These are phyloP conservation scores for Archips xylosteana DNA, from an alignment of 2,888 invertebrate genomes.

Conservation along the genomic window DNA sequence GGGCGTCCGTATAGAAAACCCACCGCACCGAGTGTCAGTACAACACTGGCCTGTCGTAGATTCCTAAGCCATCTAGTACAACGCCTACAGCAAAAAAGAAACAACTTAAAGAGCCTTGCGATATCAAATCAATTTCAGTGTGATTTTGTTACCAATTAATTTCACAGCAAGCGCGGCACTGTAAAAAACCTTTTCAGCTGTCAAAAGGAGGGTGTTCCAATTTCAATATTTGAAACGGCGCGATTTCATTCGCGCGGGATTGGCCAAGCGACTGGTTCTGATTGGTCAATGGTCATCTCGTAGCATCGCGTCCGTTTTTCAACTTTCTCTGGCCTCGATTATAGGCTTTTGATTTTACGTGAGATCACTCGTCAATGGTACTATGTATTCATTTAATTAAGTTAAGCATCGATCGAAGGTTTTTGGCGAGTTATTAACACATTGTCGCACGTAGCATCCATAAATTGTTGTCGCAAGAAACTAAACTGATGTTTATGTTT, in stretches of 20 bases:
- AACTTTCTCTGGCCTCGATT: constrained; percentile 82
- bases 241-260: constrained; percentile 45
- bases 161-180: constrained; percentile 15
- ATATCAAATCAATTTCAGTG: constrained; percentile 28
- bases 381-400: background rate
- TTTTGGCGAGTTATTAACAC: background rate
- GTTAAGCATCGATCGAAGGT: background rate
- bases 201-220: constrained; percentile 45
- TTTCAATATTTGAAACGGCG: constrained; percentile 47
- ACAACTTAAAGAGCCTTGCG: constrained; percentile 14
- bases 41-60: constrained; percentile 62
- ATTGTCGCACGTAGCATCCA: constrained; percentile 3
- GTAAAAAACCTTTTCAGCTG: constrained; percentile 38
- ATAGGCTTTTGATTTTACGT: constrained; percentile 55
- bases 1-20: constrained; percentile 55
- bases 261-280: constrained; percentile 65
- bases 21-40: constrained; percentile 72
- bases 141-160: constrained; percentile 19
- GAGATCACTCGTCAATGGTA: constrained; percentile 33
- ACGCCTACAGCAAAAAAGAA: background rate
- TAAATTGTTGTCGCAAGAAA: constrained; percentile 10
- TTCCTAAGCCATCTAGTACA: constrained; percentile 27
- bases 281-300: constrained; percentile 70
- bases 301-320: constrained; percentile 68
- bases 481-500: background rate